Percentiles rank a stretch among this genome's conserved stretches.
phyloP scores from a whole-genome alignment of 2,113 vertebrate species.

The Gallinago paraguaiae region DNA sequence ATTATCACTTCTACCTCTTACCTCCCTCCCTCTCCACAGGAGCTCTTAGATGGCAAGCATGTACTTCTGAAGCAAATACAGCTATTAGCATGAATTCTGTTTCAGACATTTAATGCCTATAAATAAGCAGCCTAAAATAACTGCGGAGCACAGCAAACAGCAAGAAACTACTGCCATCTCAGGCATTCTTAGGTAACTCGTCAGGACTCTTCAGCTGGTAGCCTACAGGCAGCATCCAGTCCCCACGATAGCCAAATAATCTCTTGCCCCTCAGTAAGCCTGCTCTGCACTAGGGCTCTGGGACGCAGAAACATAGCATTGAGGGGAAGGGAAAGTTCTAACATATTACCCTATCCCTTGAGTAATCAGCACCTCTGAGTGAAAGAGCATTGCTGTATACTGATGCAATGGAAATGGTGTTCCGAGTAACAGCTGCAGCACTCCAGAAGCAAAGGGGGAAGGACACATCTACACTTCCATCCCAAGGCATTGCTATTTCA shows the following conservation, averaged over 20 bases:
- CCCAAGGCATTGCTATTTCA: not conserved
- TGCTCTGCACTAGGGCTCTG: not conserved
- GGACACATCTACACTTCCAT: not conserved
- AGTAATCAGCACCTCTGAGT: not conserved
- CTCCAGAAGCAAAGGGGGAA: not conserved
- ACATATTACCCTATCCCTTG: not conserved
- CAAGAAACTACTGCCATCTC: not conserved
- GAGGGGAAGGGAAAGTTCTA: not conserved
- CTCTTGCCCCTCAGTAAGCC: not conserved
- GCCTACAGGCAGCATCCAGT: not conserved
- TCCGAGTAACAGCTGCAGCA: not conserved
- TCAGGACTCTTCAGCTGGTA: not conserved
- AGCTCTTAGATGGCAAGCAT: not conserved
- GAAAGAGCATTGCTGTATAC: not conserved
- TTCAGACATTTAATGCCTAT: not conserved
- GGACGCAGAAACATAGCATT: not conserved
- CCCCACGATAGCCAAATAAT: not conserved
- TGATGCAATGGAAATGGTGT: not conserved
- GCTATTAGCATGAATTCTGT: not conserved
- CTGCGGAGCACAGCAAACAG: not conserved
- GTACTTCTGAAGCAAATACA: not conserved
- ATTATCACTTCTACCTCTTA: not conserved
- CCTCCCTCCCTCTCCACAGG: not conserved
- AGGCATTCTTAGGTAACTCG: not conserved
- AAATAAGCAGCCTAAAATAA: conserved; percentile 12